These are phyloP conservation scores for Mycteria americana DNA, from an alignment of 2,797 vertebrate genomes.

Conservation along the genomic window DNA sequence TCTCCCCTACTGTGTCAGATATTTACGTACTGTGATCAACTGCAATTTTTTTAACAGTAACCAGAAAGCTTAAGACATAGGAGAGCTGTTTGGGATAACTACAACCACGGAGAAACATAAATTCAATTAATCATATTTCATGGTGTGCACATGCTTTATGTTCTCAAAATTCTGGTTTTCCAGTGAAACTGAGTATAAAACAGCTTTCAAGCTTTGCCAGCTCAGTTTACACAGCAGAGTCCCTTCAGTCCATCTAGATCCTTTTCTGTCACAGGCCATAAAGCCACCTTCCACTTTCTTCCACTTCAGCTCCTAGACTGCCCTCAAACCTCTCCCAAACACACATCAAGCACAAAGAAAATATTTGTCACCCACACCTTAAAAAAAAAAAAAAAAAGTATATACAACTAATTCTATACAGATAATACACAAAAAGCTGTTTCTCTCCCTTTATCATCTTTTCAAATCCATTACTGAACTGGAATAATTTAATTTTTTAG, in stretches of 20 bases:
- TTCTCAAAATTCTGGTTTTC: not conserved
- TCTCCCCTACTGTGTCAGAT: not conserved
- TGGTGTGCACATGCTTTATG: not conserved
- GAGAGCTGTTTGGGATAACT: not conserved
- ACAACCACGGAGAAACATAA: not conserved
- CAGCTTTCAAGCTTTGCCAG: not conserved
- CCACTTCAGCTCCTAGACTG: not conserved
- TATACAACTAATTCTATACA: not conserved
- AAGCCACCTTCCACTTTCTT: not conserved
- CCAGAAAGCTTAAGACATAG: not conserved
- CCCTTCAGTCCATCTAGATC: not conserved
- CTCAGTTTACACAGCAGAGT: not conserved
- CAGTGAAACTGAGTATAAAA: not conserved
- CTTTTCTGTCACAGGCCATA: not conserved
- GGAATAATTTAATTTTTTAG: not conserved
- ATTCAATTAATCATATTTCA: not conserved
- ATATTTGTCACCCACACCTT: not conserved
- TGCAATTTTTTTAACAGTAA: not conserved
- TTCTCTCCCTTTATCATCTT: not conserved
- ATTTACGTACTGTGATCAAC: not conserved
- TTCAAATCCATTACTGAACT: not conserved
- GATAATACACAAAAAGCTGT: not conserved
- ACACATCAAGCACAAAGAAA: not conserved
- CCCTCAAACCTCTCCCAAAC: not conserved
- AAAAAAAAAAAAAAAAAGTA: not conserved